Percentiles rank a stretch among this genome's conserved stretches.
Evolutionary conservation across 2,113 vertebrate species (phyloP).

Genomic region (Cyanoderma ruficeps): DNA sequence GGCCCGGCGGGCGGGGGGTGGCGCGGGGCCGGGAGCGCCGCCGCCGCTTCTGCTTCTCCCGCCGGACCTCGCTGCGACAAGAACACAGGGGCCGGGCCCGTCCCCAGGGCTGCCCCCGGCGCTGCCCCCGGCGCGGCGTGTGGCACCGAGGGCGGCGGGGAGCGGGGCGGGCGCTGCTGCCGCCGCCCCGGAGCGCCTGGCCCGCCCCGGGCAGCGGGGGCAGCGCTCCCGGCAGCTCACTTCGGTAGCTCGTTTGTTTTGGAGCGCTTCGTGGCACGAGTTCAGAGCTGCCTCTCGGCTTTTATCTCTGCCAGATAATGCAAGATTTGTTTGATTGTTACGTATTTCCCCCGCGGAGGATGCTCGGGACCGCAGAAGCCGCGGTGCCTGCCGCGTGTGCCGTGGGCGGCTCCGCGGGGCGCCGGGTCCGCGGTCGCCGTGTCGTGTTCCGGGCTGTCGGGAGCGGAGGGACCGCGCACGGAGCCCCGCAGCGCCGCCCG

Average conservation of each 20-base stretch:
- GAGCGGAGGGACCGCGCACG: not conserved
- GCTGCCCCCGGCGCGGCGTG: not conserved
- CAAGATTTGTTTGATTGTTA: no score
- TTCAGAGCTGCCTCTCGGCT: not conserved
- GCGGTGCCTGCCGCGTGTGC: not conserved
- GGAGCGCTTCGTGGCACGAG: not conserved
- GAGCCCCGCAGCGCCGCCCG: not conserved
- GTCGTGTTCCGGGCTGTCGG: rapidly evolving
- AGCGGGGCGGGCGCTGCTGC: not conserved
- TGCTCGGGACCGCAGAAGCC: not conserved
- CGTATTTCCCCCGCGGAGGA: not conserved
- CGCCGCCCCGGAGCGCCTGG: not conserved
- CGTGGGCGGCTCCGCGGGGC: not conserved
- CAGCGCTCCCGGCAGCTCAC: not conserved
- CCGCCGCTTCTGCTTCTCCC: not conserved
- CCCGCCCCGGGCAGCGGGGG: not conserved
- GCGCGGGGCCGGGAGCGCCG: not conserved
- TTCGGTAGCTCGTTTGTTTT: not conserved
- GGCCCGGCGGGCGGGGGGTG: not conserved
- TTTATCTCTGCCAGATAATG: not conserved
- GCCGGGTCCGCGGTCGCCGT: not conserved
- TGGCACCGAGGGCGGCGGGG: not conserved
- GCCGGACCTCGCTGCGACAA: not conserved
- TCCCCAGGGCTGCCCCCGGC: not conserved
- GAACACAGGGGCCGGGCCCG: no score